Conservation (phyloP, 1,140 invertebrate genomes). For the Euborellia annulipes region DNA sequence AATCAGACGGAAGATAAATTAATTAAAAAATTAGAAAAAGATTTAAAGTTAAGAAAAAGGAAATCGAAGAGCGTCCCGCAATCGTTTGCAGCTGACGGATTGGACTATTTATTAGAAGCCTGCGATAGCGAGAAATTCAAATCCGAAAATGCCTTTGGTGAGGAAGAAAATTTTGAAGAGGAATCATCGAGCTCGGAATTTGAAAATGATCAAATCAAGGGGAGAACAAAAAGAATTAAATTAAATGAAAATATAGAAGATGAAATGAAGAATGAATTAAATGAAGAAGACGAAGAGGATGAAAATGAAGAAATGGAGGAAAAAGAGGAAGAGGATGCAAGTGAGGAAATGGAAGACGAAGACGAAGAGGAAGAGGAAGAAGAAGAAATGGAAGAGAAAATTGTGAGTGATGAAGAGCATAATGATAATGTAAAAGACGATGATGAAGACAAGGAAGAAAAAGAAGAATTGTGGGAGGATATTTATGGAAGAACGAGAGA, state of each 20-base stretch:
- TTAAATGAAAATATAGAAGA: slow-evolving; percentile 10
- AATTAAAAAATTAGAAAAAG: slow-evolving; percentile 69
- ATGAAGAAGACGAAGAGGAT: slow-evolving; percentile 19
- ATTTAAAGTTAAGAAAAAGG: slow-evolving; percentile 62
- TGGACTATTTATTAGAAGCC: slow-evolving; percentile 71
- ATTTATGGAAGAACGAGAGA: slow-evolving; percentile 81
- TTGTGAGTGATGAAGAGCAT: slow-evolving; percentile 13
- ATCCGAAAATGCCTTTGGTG: slow-evolving; percentile 10
- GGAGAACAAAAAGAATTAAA: slow-evolving; percentile 14
- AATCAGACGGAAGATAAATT: slow-evolving; percentile 64
- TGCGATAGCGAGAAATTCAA: slow-evolving; percentile 35
- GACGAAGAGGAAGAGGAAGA: slow-evolving; percentile 14
- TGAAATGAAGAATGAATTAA: slow-evolving; percentile 15
- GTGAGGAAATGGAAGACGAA: slow-evolving; percentile 11
- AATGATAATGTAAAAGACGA: slow-evolving; percentile 19
- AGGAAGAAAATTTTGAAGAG: slow-evolving; percentile 12
- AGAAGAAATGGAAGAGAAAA: slow-evolving; percentile 15
- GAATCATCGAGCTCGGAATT: no score
- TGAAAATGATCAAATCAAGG: no score
- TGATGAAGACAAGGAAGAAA: slow-evolving; percentile 13
- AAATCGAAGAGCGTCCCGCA: slow-evolving; percentile 59
- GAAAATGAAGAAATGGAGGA: slow-evolving; percentile 15
- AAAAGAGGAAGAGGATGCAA: slow-evolving; percentile 9
- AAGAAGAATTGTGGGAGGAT: slow-evolving; percentile 56
- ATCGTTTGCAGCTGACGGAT: slow-evolving; percentile 62